phyloP scores from a whole-genome alignment of 1,140 invertebrate species.

The Drosophila jambulina region DNA sequence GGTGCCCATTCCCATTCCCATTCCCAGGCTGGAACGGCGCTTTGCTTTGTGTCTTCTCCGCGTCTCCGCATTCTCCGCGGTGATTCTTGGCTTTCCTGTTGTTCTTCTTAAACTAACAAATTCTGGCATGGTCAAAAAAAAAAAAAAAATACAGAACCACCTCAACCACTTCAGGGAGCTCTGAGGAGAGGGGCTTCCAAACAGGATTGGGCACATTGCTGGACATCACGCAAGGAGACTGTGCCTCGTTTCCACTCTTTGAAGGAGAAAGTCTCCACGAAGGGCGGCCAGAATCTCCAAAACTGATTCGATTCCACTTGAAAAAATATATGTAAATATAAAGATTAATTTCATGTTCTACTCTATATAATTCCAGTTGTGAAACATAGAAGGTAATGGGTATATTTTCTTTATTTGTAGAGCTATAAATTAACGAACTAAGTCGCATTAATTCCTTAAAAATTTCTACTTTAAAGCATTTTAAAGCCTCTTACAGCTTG shows the following conservation, averaged over 20 bases:
- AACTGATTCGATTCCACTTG: conserved; percentile 18
- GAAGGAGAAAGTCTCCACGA: conserved; percentile 74
- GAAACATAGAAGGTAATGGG: not conserved
- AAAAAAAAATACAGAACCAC: conserved; percentile 7
- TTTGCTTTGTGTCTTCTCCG: conserved; percentile 64
- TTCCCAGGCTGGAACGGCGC: conserved; percentile 57
- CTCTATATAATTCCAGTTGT: not conserved
- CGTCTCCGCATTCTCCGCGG: conserved; percentile 19
- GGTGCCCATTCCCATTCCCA: conserved; percentile 38
- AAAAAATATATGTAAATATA: not conserved
- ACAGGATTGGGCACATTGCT: conserved; percentile 81
- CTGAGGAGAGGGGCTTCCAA: conserved; percentile 22
- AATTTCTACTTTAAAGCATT: not conserved
- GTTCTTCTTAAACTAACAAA: conserved; percentile 71
- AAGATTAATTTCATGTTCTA: no score
- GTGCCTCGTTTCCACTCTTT: conserved; percentile 34
- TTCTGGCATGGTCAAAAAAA: conserved; percentile 69
- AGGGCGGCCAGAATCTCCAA: conserved; percentile 51
- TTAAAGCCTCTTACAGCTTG: not conserved
- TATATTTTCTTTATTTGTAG: not conserved
- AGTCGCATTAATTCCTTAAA: not conserved
- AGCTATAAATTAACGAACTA: not conserved
- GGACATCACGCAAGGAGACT: conserved; percentile 75
- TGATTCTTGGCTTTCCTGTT: conserved; percentile 36
- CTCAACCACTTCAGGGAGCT: conserved; percentile 8